A percentile compares a stretch with the other conserved stretches of the same genome.
These are phyloP conservation scores for Pachycephus smyrnensis DNA, from an alignment of 2,888 invertebrate genomes.

Conservation along the genomic window DNA sequence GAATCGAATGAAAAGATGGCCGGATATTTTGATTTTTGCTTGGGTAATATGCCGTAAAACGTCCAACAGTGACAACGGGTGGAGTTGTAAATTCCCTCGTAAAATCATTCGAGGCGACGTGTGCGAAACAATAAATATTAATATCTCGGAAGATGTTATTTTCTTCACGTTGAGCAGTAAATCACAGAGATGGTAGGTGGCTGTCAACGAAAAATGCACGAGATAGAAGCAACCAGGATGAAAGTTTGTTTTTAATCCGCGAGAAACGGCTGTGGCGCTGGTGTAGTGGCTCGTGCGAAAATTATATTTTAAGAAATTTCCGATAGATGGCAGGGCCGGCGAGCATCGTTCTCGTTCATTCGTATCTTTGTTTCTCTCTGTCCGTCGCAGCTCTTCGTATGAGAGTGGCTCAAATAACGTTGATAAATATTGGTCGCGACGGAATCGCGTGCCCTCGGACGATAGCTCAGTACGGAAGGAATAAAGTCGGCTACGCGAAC, in stretches of 20 bases:
- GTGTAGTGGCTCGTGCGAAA: neutral
- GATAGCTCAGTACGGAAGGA: neutral
- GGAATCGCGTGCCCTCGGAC: constrained; percentile 9
- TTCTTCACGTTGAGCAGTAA: constrained; percentile 55
- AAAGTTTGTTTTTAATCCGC: constrained; percentile 61
- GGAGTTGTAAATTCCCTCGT: constrained; percentile 60
- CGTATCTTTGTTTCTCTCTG: neutral
- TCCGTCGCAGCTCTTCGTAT: neutral
- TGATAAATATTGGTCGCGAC: neutral
- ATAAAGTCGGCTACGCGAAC: constrained; percentile 7
- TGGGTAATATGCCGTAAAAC: constrained; percentile 38
- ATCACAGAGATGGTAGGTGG: constrained; percentile 60
- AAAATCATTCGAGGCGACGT: constrained; percentile 50
- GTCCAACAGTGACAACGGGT: constrained; percentile 48
- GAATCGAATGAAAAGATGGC: neutral
- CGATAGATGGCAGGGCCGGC: neutral
- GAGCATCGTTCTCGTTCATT: neutral
- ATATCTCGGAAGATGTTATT: constrained; percentile 55
- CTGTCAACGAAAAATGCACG: constrained; percentile 65
- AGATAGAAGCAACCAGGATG: constrained; percentile 54
- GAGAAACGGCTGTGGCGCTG: constrained; percentile 28
- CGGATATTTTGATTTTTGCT: neutral
- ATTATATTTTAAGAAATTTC: neutral
- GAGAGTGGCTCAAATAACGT: neutral
- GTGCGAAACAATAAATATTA: constrained; percentile 65